phyloP scores from a whole-genome alignment of 2,113 vertebrate genomes.

The Rhabdomys dilectus region DNA sequence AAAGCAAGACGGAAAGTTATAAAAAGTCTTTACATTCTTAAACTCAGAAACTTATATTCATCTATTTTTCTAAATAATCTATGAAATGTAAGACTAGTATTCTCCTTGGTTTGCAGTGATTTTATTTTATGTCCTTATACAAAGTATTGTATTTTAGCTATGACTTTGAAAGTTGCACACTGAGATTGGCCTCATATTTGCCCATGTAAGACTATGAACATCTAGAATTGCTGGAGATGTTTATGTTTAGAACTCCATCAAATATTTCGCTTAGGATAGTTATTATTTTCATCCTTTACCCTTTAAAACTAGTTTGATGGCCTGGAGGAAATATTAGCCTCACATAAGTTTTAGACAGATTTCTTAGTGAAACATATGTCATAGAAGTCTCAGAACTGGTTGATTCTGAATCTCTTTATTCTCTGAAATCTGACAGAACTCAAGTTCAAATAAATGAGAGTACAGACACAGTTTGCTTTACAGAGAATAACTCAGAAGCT shows the following conservation, averaged over 20 bases:
- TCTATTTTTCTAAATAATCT: slow-evolving; percentile 31
- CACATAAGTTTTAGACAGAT: slow-evolving; percentile 43
- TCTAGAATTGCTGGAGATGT: background rate
- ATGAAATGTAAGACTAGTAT: background rate
- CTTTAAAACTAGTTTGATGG: background rate
- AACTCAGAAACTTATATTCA: slow-evolving; percentile 46
- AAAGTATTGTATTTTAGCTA: background rate
- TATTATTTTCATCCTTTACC: background rate
- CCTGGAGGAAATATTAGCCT: slow-evolving; percentile 48
- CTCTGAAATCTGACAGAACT: slow-evolving; percentile 63
- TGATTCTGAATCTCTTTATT: slow-evolving; percentile 50
- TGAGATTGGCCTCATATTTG: background rate
- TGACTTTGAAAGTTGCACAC: slow-evolving; percentile 12
- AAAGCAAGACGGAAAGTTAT: slow-evolving; percentile 33
- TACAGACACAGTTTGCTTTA: slow-evolving; percentile 37
- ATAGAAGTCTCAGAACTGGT: background rate
- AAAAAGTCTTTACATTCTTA: slow-evolving; percentile 31
- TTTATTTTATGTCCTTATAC: slow-evolving; percentile 6
- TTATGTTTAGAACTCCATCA: slow-evolving; percentile 13
- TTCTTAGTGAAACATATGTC: slow-evolving; percentile 53
- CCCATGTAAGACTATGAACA: background rate
- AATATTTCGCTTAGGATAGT: background rate
- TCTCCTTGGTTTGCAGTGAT: slow-evolving; percentile 11
- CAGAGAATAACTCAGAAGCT: slow-evolving; percentile 43
- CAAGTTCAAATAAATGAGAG: slow-evolving; percentile 61